Base-by-base conservation (phyloP, 2,797 vertebrate genomes). In the Labroides dimidiatus region DNA sequence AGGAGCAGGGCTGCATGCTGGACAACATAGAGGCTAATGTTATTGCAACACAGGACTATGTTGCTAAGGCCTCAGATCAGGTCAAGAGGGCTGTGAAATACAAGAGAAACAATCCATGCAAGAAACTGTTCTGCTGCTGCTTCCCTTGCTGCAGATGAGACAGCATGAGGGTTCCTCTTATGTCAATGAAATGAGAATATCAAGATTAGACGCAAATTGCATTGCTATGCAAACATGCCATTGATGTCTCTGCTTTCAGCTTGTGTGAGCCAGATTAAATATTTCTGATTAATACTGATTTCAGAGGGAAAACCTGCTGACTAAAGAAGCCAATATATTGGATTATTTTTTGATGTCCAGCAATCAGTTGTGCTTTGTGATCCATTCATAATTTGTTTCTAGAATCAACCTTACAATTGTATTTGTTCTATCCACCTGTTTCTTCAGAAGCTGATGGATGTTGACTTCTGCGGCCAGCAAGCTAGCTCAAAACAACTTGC, bases 1-100 rank as follows among this genome's bases (percentile, higher is more conserved):
- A 99, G 88, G 92, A 98, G 81, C 98, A 99, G 91, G 96, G 96
- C 0, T 90, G 89, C 89, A 96, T 95, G 72, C 78, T 99, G 62
- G 82, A 99, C 10, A 95, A 96, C 82, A 96, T 99, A 24, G 95
- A 98, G 63, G 81, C 95, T 19, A 97, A 96, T 4, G 94, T 99
- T 51, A 61, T 72, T 4, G 89, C 91, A 15, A 95, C 97, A 11
- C 70, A 94, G 82, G 95, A 99, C 84, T 99, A 96, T 23, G 93
- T 96, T 0, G 89, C 52, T 47, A 93, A 94, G 51, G 95, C 96
- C 58, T 86, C 93, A 9, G 51, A 44, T 0, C 90, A 97, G 69
- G 91, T 99, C 48, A 94, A 86, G 80, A 90, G 91, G 89, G 97
- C 98, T 2, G 89, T 95, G 62, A 93, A 85, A 61, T 99, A 99